Percentiles rank a stretch among this genome's conserved stretches.
These are phyloP conservation scores for Littorina saxatilis DNA, from an alignment of 1,140 invertebrate genomes.

Conservation along the genomic window DNA sequence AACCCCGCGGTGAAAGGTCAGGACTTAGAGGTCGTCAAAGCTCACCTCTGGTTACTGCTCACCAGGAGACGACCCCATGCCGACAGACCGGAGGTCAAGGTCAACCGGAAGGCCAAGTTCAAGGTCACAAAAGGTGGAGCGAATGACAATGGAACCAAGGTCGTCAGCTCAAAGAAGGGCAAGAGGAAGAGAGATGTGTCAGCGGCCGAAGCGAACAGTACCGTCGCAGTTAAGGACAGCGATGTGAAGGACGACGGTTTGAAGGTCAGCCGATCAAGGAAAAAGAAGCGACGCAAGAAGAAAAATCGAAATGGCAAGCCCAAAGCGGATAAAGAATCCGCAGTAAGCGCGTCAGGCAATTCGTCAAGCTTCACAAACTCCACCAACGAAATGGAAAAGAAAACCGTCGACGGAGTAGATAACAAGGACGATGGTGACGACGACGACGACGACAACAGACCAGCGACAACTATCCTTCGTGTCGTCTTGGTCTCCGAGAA, in stretches of 20 bases:
- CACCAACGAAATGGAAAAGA: neutral
- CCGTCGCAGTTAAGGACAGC: neutral
- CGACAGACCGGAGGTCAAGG: neutral
- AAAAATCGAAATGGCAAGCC: too few relatives aligned
- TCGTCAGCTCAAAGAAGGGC: neutral
- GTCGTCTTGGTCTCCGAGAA: constrained; percentile 32
- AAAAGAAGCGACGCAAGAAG: neutral
- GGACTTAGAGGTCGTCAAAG: constrained; percentile 42
- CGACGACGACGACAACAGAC: neutral
- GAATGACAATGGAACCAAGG: neutral
- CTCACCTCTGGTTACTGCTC: constrained; percentile 40
- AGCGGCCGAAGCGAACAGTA: neutral
- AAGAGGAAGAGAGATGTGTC: neutral
- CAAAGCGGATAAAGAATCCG: too few relatives aligned
- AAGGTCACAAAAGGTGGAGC: neutral
- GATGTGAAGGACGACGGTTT: neutral
- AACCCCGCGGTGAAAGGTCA: constrained; percentile 4
- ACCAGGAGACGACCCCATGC: neutral
- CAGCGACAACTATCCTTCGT: constrained; percentile 24
- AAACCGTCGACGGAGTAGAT: neutral
- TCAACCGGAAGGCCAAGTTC: neutral
- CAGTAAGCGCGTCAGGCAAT: too few relatives aligned
- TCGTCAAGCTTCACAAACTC: too few relatives aligned
- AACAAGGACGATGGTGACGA: neutral
- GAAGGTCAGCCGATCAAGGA: neutral